These are phyloP conservation scores for Nesoenas mayeri DNA, from an alignment of 2,113 vertebrate species.

Conservation along the genomic window DNA sequence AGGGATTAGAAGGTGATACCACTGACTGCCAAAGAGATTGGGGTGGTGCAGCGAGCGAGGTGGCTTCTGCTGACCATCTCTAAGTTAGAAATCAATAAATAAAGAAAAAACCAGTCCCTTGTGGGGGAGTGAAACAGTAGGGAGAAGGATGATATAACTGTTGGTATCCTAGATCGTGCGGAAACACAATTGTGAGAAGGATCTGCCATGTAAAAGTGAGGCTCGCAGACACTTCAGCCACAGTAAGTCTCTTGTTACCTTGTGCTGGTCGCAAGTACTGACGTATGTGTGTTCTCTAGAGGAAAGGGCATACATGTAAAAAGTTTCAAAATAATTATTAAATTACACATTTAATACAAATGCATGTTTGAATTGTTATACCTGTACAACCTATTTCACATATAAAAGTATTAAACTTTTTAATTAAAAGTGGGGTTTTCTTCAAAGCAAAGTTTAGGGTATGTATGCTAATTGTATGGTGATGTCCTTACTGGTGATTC, in stretches of 20 bases:
- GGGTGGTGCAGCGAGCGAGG: background rate
- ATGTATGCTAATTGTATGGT: background rate
- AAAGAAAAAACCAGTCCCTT: accelerated
- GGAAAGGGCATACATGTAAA: background rate
- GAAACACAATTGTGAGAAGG: background rate
- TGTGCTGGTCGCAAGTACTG: background rate
- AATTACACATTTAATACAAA: background rate
- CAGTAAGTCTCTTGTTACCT: background rate
- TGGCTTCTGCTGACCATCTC: background rate
- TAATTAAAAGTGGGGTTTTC: background rate
- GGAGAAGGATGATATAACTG: background rate
- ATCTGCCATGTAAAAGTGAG: background rate
- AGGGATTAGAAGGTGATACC: background rate
- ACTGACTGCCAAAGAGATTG: background rate
- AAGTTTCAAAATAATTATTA: background rate
- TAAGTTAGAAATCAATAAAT: background rate
- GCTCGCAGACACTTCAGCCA: background rate
- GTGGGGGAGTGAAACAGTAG: background rate
- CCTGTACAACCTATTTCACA: background rate
- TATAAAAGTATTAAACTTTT: background rate
- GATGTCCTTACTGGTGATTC: background rate
- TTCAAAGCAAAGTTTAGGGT: background rate
- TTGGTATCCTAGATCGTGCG: background rate
- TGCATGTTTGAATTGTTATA: background rate
- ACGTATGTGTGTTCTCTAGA: accelerated